Evolutionary conservation across 1,140 invertebrate genomes (phyloP).

Genomic region (Heliconius hewitsoni): DNA sequence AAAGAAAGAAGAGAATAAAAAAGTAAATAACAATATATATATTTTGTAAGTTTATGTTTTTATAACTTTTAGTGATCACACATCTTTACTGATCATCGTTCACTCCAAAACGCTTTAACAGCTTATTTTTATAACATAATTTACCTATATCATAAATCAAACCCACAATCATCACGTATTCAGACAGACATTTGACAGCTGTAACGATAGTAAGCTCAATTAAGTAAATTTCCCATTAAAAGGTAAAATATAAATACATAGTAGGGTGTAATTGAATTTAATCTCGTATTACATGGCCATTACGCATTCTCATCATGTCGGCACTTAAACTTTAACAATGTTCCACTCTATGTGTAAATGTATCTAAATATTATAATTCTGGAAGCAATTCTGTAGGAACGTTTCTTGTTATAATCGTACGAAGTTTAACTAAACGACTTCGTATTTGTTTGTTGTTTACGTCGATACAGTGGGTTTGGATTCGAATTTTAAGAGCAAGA

Average conservation of each 20-base stretch:
- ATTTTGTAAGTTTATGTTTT: too few relatives aligned
- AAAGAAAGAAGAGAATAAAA: too few relatives aligned
- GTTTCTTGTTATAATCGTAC: neutral
- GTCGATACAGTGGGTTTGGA: too few relatives aligned
- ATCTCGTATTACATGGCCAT: neutral
- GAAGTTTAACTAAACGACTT: neutral
- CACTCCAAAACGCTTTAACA: too few relatives aligned
- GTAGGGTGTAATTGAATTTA: neutral
- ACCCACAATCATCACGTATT: neutral
- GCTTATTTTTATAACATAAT: too few relatives aligned
- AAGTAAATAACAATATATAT: too few relatives aligned
- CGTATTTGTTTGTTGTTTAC: neutral
- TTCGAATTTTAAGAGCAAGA: too few relatives aligned
- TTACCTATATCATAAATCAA: neutral
- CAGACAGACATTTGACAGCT: neutral
- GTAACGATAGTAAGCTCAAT: neutral
- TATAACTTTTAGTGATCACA: too few relatives aligned
- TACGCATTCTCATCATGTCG: constrained; percentile 7
- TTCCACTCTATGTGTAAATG: neutral
- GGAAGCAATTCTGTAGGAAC: neutral
- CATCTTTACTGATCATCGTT: too few relatives aligned
- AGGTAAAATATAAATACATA: neutral
- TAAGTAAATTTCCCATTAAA: neutral
- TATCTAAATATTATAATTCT: constrained; percentile 9
- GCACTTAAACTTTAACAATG: constrained; percentile 9